Evolutionary conservation across 2,113 vertebrate genomes (phyloP).

Genomic region (Lampris incognitus): DNA sequence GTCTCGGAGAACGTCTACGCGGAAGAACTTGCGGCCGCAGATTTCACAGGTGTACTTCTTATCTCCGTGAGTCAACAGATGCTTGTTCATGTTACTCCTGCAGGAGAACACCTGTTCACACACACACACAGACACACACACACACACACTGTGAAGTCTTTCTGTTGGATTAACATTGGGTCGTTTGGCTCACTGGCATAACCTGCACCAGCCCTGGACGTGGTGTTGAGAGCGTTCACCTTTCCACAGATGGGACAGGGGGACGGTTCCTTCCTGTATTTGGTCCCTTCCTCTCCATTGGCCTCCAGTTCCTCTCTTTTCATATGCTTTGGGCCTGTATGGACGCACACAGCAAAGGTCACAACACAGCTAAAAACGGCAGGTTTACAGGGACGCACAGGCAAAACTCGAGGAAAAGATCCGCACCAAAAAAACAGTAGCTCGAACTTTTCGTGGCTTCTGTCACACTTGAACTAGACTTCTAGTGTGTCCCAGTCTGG

Average conservation of each 20-base stretch:
- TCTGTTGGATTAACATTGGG: neutral
- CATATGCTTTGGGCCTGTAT: constrained; percentile 90
- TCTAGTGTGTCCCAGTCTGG: no score
- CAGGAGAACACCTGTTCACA: constrained; percentile 92
- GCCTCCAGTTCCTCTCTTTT: constrained; percentile 93
- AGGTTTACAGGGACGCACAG: no score
- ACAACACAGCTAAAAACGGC: no score
- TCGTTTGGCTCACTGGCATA: neutral
- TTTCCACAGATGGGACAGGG: constrained; percentile 96
- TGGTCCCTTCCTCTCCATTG: constrained; percentile 88
- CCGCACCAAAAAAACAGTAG: no score
- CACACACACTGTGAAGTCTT: neutral
- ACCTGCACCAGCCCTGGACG: no score
- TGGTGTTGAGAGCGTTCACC: constrained; percentile 73
- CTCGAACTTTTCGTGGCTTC: no score
- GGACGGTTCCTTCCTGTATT: constrained; percentile 97
- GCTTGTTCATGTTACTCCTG: constrained; percentile 99
- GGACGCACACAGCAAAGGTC: neutral
- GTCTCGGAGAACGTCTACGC: constrained; percentile 96
- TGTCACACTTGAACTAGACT: no score
- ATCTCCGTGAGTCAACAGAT: constrained; percentile 96
- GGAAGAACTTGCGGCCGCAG: constrained; percentile 97
- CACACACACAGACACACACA: constrained; percentile 16
- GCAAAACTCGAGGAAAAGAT: no score
- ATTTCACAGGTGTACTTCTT: constrained; percentile 99